phyloP scores from a whole-genome alignment of 2,888 invertebrate genomes.

The Geotrupes spiniger region DNA sequence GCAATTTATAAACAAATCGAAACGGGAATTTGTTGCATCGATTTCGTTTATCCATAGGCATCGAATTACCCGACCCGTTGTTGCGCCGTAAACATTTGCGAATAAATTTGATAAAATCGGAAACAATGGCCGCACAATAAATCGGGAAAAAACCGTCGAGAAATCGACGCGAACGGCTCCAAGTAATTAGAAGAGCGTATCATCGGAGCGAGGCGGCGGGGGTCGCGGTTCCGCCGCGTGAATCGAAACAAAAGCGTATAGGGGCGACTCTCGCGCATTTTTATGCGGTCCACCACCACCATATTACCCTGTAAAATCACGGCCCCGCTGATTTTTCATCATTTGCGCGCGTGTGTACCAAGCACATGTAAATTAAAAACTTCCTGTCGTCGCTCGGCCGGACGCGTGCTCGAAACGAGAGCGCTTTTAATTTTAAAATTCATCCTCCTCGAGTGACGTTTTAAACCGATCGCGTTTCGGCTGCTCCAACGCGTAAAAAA shows the following conservation, averaged over 20 bases:
- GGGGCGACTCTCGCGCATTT: slow-evolving; percentile 45
- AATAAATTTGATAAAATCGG: slow-evolving; percentile 2
- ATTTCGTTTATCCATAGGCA: background rate
- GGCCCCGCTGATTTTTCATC: slow-evolving; percentile 48
- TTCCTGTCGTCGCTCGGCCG: slow-evolving; percentile 21
- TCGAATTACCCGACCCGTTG: background rate
- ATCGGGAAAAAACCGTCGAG: slow-evolving; percentile 8
- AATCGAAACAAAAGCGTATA: slow-evolving; percentile 23
- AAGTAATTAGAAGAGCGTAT: slow-evolving; percentile 42
- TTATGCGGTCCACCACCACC: slow-evolving; percentile 46
- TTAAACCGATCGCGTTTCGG: slow-evolving; percentile 10
- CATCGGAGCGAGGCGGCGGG: slow-evolving; percentile 35
- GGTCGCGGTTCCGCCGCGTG: slow-evolving; percentile 24
- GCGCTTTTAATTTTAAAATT: slow-evolving; percentile 18
- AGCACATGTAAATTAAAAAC: slow-evolving; percentile 22
- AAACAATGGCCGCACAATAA: slow-evolving; percentile 5
- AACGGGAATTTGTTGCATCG: no score
- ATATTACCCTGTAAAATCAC: slow-evolving; percentile 38
- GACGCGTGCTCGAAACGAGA: slow-evolving; percentile 15
- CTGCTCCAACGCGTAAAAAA: no score
- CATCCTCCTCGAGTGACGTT: background rate
- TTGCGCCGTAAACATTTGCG: background rate
- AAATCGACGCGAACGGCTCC: background rate
- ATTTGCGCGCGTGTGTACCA: slow-evolving; percentile 31
- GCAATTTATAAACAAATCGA: background rate